Conservation (phyloP, 1,140 invertebrate genomes). For the Ostrea edulis region DNA sequence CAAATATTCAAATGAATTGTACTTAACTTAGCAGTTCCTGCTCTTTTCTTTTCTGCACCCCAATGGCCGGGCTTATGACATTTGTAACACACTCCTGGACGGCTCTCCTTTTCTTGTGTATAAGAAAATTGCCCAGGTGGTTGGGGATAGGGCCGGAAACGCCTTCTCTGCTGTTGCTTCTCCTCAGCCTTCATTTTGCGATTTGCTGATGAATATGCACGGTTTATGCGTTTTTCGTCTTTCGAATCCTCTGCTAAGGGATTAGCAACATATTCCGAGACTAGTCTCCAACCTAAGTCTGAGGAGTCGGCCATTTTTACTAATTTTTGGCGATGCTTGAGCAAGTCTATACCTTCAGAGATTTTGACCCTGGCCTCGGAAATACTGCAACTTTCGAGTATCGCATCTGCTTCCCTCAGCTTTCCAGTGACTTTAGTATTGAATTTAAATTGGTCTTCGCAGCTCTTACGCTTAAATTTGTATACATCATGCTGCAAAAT, state of each 20-base stretch:
- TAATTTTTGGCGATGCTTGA: conserved; percentile 39
- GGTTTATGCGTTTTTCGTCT: conserved; percentile 24
- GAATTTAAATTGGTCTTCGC: no score
- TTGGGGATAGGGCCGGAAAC: not conserved
- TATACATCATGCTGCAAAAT: no score
- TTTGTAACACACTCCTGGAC: not conserved
- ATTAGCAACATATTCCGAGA: conserved; percentile 29
- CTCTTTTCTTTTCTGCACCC: not conserved
- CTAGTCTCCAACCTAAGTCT: conserved; percentile 7
- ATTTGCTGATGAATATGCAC: not conserved
- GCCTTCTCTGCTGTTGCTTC: not conserved
- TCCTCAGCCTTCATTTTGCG: not conserved
- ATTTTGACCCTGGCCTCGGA: not conserved
- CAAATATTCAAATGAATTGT: no score
- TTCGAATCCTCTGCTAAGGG: conserved; percentile 5
- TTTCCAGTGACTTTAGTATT: no score
- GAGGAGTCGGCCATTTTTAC: conserved; percentile 44
- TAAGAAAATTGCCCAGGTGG: not conserved
- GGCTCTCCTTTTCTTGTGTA: not conserved
- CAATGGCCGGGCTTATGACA: not conserved
- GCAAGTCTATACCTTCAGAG: conserved; percentile 20
- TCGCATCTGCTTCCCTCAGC: no score
- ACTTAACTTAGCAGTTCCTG: not conserved
- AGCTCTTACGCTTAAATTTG: no score
- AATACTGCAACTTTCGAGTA: no score